Evolutionary conservation across 2,797 vertebrate genomes (phyloP).

Genomic region (Lutra lutra): DNA sequence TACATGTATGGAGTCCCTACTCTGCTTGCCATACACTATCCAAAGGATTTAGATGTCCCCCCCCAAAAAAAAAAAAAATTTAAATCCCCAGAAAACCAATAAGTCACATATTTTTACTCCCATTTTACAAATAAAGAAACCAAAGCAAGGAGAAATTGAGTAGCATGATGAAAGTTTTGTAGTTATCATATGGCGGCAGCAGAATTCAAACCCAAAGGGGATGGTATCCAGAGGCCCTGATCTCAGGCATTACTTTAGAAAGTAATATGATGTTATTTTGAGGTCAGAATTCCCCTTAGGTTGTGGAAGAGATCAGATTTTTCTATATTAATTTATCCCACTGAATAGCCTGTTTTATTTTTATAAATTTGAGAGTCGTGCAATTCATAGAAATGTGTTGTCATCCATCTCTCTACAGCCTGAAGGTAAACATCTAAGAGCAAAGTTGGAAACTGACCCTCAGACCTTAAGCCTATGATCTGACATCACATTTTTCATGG

Average conservation of each 20-base stretch:
- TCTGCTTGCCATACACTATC: not conserved
- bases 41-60: not conserved
- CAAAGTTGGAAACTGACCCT: not conserved
- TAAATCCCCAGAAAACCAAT: not conserved
- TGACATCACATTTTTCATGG: not conserved
- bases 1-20: not conserved
- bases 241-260: not conserved
- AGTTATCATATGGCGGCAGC: not conserved
- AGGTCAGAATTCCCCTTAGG: not conserved
- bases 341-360: not conserved
- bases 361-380: not conserved
- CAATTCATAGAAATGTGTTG: not conserved
- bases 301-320: not conserved
- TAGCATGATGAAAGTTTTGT: not conserved
- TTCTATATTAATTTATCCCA: not conserved
- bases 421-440: not conserved
- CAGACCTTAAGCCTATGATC: not conserved
- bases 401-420: not conserved
- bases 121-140: not conserved
- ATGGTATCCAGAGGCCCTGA: not conserved
- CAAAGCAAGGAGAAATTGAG: not conserved
- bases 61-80: not conserved
- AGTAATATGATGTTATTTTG: not conserved
- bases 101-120: not conserved
- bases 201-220: constrained; percentile 22